A percentile compares a stretch with the other conserved stretches of the same genome.
Evolutionary conservation across 1,140 invertebrate genomes (phyloP).

Genomic region (Sitophilus oryzae): DNA sequence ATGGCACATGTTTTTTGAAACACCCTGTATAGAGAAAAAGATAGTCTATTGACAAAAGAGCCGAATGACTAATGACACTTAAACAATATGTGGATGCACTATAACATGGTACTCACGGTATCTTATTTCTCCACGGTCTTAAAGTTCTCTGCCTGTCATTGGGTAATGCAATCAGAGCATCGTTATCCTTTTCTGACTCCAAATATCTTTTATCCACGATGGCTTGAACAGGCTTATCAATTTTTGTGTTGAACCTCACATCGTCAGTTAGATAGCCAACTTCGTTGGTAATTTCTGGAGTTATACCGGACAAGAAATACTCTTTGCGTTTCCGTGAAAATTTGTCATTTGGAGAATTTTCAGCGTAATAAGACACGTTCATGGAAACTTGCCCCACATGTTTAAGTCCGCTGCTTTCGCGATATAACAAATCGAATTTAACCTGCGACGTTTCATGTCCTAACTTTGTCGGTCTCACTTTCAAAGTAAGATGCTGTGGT

Average conservation of each 20-base stretch:
- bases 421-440: conserved; percentile 23
- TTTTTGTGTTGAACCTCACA: conserved; percentile 23
- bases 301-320: conserved; percentile 26
- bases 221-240: conserved; percentile 21
- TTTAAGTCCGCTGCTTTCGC: conserved; percentile 2
- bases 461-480: conserved; percentile 23
- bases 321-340: conserved; percentile 8
- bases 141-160: conserved; percentile 29
- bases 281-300: conserved; percentile 27
- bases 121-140: conserved; percentile 25
- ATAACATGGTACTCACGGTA: conserved; percentile 24
- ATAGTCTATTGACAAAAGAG: too few species aligned
- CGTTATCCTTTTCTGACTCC: conserved; percentile 17
- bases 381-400: conserved; percentile 8
- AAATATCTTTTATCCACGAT: conserved; percentile 15
- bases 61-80: too few species aligned
- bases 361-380: not conserved
- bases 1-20: too few species aligned
- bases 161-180: conserved; percentile 31
- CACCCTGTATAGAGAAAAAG: too few species aligned
- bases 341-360: not conserved
- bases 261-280: conserved; percentile 30
- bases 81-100: too few species aligned
- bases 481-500: conserved; percentile 17
- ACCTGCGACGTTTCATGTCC: conserved; percentile 7